Evolutionary conservation across 2,888 invertebrate species (phyloP).

Genomic region (Drosophila limbata): DNA sequence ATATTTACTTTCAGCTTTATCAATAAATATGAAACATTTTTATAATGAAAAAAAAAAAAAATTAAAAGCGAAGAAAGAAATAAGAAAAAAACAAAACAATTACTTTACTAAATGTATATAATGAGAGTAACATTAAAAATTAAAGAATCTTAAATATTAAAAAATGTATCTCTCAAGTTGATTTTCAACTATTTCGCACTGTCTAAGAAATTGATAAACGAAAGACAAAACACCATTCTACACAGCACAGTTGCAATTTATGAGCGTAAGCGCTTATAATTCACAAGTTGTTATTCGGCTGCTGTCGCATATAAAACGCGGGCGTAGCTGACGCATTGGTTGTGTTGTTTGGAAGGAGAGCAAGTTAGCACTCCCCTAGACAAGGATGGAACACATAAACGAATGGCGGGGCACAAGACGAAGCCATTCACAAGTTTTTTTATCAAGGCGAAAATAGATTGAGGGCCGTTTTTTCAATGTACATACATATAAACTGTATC

Average conservation of each 20-base stretch:
- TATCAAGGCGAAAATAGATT: too few relatives aligned
- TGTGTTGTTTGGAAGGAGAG: slow-evolving; percentile 99
- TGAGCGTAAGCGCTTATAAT: slow-evolving; percentile 47
- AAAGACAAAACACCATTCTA: background rate
- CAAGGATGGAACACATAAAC: slow-evolving; percentile 94
- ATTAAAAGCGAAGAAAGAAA: too few relatives aligned
- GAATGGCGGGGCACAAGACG: slow-evolving; percentile 84
- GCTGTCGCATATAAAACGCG: slow-evolving; percentile 23
- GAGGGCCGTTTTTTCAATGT: too few relatives aligned
- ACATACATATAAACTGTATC: too few relatives aligned
- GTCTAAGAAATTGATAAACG: background rate
- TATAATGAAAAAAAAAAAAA: too few relatives aligned
- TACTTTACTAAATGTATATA: too few relatives aligned
- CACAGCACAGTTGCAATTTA: background rate
- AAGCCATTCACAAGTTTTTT: slow-evolving; percentile 81
- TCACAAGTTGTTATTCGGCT: slow-evolving; percentile 72
- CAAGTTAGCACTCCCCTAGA: slow-evolving; percentile 98
- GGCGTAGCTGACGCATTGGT: rapidly evolving
- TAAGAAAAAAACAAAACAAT: too few relatives aligned
- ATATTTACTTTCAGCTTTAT: too few relatives aligned
- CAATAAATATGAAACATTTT: too few relatives aligned
- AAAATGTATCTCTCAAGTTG: background rate
- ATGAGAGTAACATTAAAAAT: background rate
- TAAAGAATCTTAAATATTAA: background rate
- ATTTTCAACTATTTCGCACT: background rate